Evolutionary conservation across 2,797 vertebrate species (phyloP).

Genomic region (Peromyscus aztecus): DNA sequence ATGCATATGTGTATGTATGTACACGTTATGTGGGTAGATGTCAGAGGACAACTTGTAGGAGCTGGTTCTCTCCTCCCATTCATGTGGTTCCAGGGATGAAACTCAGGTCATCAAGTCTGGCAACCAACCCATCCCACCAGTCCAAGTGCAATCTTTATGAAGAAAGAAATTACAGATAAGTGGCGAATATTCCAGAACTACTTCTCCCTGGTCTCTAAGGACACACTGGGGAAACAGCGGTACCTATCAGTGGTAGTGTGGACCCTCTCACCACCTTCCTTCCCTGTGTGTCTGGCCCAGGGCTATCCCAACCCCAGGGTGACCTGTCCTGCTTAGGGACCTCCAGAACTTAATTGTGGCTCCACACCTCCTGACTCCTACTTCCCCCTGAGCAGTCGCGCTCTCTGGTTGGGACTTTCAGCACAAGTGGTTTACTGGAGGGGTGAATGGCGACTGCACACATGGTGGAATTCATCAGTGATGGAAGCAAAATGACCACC

Average conservation of each 20-base stretch:
- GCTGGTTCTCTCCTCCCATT: not conserved
- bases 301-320: not conserved
- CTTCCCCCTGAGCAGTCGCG: not conserved
- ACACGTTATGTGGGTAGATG: too few species aligned
- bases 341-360: not conserved
- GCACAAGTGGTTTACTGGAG: not conserved
- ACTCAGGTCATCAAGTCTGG: not conserved
- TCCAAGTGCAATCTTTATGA: slow-evolving; percentile 1
- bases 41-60: not conserved
- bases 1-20: too few species aligned
- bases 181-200: not conserved
- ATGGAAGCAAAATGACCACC: not conserved
- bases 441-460: not conserved
- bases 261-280: not conserved
- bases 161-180: slow-evolving; percentile 27
- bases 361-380: not conserved
- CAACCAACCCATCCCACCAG: too few species aligned
- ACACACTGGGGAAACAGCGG: not conserved
- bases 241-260: not conserved
- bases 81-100: not conserved
- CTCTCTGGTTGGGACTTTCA: not conserved
- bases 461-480: not conserved
- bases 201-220: not conserved
- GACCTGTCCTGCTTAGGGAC: not conserved
- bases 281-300: not conserved